phyloP scores from a whole-genome alignment of 2,113 vertebrate genomes.

The Toxostoma redivivum region DNA sequence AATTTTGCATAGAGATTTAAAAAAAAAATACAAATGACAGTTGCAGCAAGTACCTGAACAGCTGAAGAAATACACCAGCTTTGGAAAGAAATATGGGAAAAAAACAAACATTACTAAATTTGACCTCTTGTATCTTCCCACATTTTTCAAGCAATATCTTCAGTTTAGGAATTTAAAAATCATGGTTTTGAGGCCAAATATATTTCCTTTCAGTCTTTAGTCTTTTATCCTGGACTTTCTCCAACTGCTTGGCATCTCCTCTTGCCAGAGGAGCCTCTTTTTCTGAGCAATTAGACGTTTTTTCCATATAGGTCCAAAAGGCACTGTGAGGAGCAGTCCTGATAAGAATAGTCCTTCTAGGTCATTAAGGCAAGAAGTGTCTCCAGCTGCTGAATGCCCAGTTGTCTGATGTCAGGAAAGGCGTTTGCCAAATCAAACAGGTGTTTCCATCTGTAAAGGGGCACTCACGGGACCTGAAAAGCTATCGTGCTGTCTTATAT shows the following conservation, averaged over 20 bases:
- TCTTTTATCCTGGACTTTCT: not conserved
- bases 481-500: not conserved
- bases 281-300: not conserved
- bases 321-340: not conserved
- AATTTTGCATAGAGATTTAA: not conserved
- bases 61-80: not conserved
- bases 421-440: constrained; percentile 39
- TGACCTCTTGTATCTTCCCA: not conserved
- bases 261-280: not conserved
- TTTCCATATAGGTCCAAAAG: not conserved
- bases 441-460: constrained; percentile 2
- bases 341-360: constrained; percentile 30
- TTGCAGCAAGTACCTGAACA: not conserved
- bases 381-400: constrained; percentile 36
- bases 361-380: not conserved
- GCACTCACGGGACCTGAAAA: not conserved
- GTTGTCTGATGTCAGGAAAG: constrained; percentile 10
- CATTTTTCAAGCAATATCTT: not conserved
- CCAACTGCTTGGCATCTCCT: not conserved
- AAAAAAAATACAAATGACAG: not conserved
- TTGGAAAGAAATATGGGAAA: not conserved
- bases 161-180: not conserved
- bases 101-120: not conserved
- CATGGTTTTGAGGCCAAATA: not conserved
- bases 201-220: not conserved